These are phyloP conservation scores for Drosophila arizonae DNA, from an alignment of 1,140 invertebrate species.

Conservation along the genomic window DNA sequence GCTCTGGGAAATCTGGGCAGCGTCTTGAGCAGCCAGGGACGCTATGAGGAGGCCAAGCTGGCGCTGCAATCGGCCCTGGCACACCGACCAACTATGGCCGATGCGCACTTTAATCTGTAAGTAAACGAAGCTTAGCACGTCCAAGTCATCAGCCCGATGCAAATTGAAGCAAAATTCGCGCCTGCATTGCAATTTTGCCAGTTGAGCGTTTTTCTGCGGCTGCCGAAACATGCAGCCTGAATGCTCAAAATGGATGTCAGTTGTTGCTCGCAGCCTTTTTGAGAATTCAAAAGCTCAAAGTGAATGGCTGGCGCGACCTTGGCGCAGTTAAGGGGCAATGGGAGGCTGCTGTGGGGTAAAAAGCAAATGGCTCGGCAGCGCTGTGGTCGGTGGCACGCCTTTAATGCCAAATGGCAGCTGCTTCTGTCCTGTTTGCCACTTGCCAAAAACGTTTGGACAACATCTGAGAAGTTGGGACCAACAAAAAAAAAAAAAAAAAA, in stretches of 20 bases:
- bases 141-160: slow-evolving; percentile 36
- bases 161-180: slow-evolving; percentile 54
- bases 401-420: slow-evolving; percentile 67
- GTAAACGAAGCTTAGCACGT: slow-evolving; percentile 84
- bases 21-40: slow-evolving; percentile 92
- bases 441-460: slow-evolving; percentile 76
- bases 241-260: slow-evolving; percentile 67
- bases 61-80: slow-evolving; percentile 92
- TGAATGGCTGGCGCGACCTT: slow-evolving; percentile 76
- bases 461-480: slow-evolving; percentile 54
- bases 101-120: slow-evolving; percentile 99
- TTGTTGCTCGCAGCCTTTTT: slow-evolving; percentile 73
- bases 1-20: slow-evolving; percentile 97
- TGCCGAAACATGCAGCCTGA: slow-evolving; percentile 48
- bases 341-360: neutral
- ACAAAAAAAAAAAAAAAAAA: slow-evolving; percentile 18
- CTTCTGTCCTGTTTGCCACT: slow-evolving; percentile 46
- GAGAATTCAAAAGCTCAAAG: slow-evolving; percentile 80
- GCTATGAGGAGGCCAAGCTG: slow-evolving; percentile 91
- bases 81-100: slow-evolving; percentile 96
- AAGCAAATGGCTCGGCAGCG: neutral
- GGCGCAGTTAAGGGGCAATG: slow-evolving; percentile 33
- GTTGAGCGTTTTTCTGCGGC: slow-evolving; percentile 22
- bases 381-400: slow-evolving; percentile 30
- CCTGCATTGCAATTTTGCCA: slow-evolving; percentile 39